Conservation (phyloP, 2,797 vertebrate genomes). For the Onychomys torridus region DNA sequence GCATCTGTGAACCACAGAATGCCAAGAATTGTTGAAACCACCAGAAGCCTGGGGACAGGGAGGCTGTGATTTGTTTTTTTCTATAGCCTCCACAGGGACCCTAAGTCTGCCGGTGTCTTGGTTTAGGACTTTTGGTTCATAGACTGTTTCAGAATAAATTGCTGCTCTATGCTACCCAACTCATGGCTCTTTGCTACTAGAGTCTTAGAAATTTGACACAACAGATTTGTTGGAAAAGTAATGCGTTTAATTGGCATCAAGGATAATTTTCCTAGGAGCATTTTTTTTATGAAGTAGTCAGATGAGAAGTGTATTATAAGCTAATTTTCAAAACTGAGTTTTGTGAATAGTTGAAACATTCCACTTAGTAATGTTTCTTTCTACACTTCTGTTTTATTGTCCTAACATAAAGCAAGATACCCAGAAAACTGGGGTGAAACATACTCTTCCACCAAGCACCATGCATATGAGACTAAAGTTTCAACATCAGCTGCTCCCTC, state of each 20-base stretch:
- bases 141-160: background rate
- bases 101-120: background rate
- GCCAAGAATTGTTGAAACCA: background rate
- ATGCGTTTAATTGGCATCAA: background rate
- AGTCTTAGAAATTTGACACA: background rate
- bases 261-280: background rate
- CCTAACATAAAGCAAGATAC: background rate
- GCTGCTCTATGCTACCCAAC: background rate
- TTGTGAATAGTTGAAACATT: background rate
- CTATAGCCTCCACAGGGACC: background rate
- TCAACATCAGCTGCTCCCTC: background rate
- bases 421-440: background rate
- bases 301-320: background rate
- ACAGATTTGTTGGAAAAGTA: background rate
- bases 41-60: background rate
- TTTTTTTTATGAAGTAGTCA: conserved; percentile 15
- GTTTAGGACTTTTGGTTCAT: background rate
- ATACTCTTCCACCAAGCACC: background rate
- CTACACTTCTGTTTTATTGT: background rate
- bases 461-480: background rate
- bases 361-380: background rate
- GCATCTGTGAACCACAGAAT: background rate
- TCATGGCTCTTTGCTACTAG: background rate
- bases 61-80: background rate
- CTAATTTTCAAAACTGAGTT: background rate